Conservation (phyloP, 2,797 vertebrate genomes). For the Lacerta bilineata region DNA sequence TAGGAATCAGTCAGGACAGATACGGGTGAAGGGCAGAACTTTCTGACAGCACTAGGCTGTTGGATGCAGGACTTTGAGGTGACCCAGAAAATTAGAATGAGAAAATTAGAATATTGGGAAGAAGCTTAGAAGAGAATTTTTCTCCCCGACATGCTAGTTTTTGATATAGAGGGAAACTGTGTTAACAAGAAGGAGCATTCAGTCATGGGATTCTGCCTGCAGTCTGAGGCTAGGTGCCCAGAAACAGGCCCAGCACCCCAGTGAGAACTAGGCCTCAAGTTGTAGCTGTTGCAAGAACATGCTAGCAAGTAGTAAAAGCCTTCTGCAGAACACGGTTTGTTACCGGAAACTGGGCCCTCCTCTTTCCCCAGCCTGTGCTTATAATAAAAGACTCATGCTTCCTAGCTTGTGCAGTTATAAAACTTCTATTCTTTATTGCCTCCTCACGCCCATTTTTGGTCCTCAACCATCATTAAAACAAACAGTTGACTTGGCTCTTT, state of each 20-base stretch:
- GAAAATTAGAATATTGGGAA: neutral
- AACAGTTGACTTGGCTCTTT: slow-evolving; percentile 31
- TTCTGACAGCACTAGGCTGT: neutral
- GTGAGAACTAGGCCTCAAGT: neutral
- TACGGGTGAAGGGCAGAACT: neutral
- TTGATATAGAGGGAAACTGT: neutral
- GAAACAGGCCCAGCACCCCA: too few relatives aligned
- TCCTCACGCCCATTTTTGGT: slow-evolving; percentile 29
- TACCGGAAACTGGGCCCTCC: neutral
- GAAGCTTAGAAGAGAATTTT: neutral
- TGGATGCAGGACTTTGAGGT: neutral
- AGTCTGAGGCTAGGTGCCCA: too few relatives aligned
- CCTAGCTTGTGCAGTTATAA: too few relatives aligned
- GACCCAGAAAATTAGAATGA: neutral
- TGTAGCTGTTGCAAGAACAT: neutral
- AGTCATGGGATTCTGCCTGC: too few relatives aligned
- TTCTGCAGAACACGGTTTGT: neutral
- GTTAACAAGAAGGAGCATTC: neutral
- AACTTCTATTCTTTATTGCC: slow-evolving; percentile 18
- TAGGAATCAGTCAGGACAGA: neutral
- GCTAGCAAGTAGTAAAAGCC: neutral
- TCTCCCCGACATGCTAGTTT: neutral
- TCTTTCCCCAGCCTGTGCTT: neutral
- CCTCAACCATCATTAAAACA: slow-evolving; percentile 22
- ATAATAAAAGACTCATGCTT: too few relatives aligned